These are phyloP conservation scores for Channa striata DNA, from an alignment of 2,797 vertebrate genomes.

Conservation along the genomic window DNA sequence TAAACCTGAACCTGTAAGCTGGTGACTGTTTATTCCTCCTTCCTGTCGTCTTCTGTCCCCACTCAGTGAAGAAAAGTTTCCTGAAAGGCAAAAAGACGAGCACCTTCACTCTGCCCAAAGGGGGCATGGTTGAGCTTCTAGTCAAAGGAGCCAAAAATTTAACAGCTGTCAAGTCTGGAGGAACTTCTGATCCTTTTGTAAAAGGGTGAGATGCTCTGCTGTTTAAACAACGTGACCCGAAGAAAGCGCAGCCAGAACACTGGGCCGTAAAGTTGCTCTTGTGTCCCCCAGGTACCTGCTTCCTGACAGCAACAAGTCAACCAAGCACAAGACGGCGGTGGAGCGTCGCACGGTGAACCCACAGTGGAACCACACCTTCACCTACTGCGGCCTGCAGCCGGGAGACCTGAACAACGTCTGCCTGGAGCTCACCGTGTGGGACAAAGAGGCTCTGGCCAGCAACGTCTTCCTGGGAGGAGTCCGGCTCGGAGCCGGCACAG, in stretches of 20 bases:
- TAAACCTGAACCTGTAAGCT: not conserved
- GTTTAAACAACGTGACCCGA: not conserved
- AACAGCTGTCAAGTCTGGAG: conserved; percentile 94
- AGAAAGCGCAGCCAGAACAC: not conserved
- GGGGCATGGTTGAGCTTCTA: conserved; percentile 94
- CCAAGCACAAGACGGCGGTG: conserved; percentile 96
- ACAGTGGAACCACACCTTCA: conserved; percentile 96
- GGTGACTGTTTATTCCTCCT: not conserved
- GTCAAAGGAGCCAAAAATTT: conserved; percentile 98
- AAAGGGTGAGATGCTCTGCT: conserved; percentile 88
- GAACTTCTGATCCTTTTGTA: conserved; percentile 97
- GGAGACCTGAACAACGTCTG: conserved; percentile 92
- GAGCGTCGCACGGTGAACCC: conserved; percentile 94
- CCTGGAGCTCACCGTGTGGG: conserved; percentile 97
- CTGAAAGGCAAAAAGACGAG: conserved; percentile 90
- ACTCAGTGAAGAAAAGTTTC: conserved; percentile 90
- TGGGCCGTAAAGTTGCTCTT: not conserved
- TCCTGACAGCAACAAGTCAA: conserved; percentile 94
- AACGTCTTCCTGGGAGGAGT: conserved; percentile 97
- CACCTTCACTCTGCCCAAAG: conserved; percentile 85
- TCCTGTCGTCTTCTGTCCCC: not conserved
- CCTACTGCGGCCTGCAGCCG: conserved; percentile 90
- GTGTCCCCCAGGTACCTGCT: conserved; percentile 89
- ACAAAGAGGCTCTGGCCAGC: conserved; percentile 95
- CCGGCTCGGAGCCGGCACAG: conserved; percentile 91